phyloP scores from a whole-genome alignment of 2,797 vertebrate genomes.

The Silurus lanzhouensis region DNA sequence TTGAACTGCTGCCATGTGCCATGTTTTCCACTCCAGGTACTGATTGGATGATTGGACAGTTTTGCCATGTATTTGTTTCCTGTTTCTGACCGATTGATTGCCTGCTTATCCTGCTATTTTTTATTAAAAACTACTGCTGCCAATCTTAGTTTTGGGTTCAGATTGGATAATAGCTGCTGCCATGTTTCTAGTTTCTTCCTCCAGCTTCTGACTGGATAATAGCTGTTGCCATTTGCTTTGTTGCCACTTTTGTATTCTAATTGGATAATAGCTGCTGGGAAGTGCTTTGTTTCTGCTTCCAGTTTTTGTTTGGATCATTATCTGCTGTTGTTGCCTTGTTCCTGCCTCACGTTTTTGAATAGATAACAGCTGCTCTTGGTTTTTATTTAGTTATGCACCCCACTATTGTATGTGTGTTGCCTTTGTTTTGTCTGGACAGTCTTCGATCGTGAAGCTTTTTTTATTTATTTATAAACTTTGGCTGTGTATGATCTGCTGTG shows the following conservation, averaged over 20 bases:
- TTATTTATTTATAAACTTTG: neutral
- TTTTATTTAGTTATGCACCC: conserved; percentile 4
- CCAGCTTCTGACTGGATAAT: neutral
- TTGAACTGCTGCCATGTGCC: neutral
- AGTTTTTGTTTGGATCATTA: neutral
- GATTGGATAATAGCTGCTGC: neutral
- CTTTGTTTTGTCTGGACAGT: neutral
- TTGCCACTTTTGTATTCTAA: neutral
- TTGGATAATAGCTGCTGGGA: neutral
- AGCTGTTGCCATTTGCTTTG: neutral
- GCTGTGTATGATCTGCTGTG: neutral
- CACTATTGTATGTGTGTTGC: neutral
- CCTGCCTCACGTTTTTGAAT: neutral
- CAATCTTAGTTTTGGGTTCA: neutral
- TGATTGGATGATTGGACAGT: no score
- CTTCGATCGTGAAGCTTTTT: neutral
- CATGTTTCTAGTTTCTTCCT: neutral
- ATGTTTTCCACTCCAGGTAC: no score
- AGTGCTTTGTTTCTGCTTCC: neutral
- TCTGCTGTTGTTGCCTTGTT: neutral
- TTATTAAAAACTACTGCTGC: neutral
- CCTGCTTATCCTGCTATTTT: neutral
- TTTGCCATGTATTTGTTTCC: neutral
- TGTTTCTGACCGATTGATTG: neutral
- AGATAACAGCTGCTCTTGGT: neutral